Evolutionary conservation across 1,140 invertebrate species (phyloP), one percentile per base, ranked within the genome.

Genomic region (Nebria ingens): DNA sequence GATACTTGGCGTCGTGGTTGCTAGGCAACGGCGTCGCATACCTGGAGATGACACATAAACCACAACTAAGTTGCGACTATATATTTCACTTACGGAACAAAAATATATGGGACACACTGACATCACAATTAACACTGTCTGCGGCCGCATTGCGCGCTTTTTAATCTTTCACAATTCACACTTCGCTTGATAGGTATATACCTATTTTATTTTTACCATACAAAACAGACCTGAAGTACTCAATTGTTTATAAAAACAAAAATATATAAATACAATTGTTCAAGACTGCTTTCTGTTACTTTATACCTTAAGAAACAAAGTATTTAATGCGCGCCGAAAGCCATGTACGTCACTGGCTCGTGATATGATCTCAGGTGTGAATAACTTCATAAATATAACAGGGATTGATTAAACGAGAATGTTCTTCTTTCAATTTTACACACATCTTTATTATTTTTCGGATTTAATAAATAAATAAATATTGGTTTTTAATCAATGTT

Each of bases 361-460:
- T 12, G 40, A 45, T 45, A 45, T 45, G 15, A 45, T 45, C 40
- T 45, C 15, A 45, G 40, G 40, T 45, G 40, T 45, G 40, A 45
- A 45, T 45, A 11, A 45, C 40, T 45, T 45, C 40, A 45, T 45
- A 45, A 45, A 17, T 45, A 45, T n/a, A n/a, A n/a, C n/a, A n/a
- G n/a, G n/a, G n/a, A n/a, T n/a, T n/a, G n/a, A n/a, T n/a, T n/a
- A n/a, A n/a, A n/a, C n/a, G n/a, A n/a, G n/a, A n/a, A n/a, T n/a
- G n/a, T n/a, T n/a, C n/a, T n/a, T n/a, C n/a, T n/a, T n/a, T n/a
- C n/a, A n/a, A n/a, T n/a, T n/a, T n/a, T n/a, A n/a, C n/a, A n/a
- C n/a, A n/a, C n/a, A n/a, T n/a, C n/a, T n/a, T n/a, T n/a, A n/a
- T n/a, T n/a, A n/a, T n/a, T n/a, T n/a, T n/a, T n/a, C n/a, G n/a